Base-by-base conservation (phyloP, 2,797 vertebrate genomes). In the Echiichthys vipera region DNA sequence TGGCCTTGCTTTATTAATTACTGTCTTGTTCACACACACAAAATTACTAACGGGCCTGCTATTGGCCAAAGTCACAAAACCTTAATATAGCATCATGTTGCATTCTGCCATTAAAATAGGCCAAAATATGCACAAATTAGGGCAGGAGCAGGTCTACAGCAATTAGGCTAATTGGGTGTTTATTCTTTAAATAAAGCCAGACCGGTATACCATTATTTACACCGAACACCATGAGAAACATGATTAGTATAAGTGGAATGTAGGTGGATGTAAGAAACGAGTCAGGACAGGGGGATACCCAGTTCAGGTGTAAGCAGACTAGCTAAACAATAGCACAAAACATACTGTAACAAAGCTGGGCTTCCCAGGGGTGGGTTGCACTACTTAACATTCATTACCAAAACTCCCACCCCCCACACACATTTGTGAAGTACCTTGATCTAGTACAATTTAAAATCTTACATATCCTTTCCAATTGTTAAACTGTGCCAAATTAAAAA, bases 361-460 rank as follows among this genome's bases (percentile, higher is more conserved):
- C 34, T 65, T 62, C 25, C 43, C 46, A 49, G 15, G 49, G 11
- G 27, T 15, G 66, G 36, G 47, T 53, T 62, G 54, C 14, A 65
- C 37, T 10, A 80, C 49, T 77, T 72, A 50, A 78, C 59, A 84
- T 78, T 78, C 75, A 61, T 76, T 12, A 24, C 46, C 7, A 32
- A 24, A 17, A 42, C 32, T 25, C 25, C 11, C 37, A 57, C 15
- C 29, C 34, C 12, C 55, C 34, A 45, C 20, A 67, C 27, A 32
- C 4, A 58, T 72, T n/a, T 55, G 10, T 46, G 20, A 29, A 22
- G 45, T 64, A 20, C 46, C 32, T 59, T 67, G 6, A 20, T 46
- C 4, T 30, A 12, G 17, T 30, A 13, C 22, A 24, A 55, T 45
- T 7, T n/a, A 22, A 2, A 61, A 32, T 12, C 29, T 29, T 20